Evolutionary conservation across 1,140 invertebrate genomes (phyloP).

Genomic region (Geopemphigus sp.): DNA sequence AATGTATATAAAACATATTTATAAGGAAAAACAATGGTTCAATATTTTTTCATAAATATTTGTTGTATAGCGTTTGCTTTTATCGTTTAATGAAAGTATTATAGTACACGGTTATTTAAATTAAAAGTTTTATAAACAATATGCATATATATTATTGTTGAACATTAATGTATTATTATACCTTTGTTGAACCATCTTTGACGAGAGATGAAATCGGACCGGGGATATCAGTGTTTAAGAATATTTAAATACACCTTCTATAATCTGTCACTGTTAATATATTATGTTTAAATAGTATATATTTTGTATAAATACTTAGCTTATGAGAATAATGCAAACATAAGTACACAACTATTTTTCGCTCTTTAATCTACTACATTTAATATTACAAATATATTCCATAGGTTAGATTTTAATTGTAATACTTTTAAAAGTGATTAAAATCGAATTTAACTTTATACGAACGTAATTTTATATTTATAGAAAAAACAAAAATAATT

Average conservation of each 20-base stretch:
- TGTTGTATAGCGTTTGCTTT: background rate
- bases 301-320: slow-evolving; percentile 32
- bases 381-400: background rate
- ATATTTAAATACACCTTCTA: slow-evolving; percentile 15
- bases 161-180: background rate
- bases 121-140: too few relatives aligned
- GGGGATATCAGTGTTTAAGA: slow-evolving; percentile 10
- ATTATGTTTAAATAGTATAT: background rate
- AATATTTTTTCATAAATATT: background rate
- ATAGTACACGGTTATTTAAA: background rate
- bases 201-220: slow-evolving; percentile 3
- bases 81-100: background rate
- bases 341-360: background rate
- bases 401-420: background rate
- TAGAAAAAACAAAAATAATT: background rate
- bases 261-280: slow-evolving; percentile 32
- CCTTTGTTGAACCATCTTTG: slow-evolving; percentile 6
- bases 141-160: too few relatives aligned
- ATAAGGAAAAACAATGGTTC: slow-evolving; percentile 7
- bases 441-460: background rate
- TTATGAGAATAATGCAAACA: background rate
- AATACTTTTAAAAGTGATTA: background rate
- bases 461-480: background rate
- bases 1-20: slow-evolving; percentile 22
- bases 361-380: background rate